These are phyloP conservation scores for Gnathonemus longibarbis DNA, from an alignment of 2,113 vertebrate genomes.

Conservation along the genomic window DNA sequence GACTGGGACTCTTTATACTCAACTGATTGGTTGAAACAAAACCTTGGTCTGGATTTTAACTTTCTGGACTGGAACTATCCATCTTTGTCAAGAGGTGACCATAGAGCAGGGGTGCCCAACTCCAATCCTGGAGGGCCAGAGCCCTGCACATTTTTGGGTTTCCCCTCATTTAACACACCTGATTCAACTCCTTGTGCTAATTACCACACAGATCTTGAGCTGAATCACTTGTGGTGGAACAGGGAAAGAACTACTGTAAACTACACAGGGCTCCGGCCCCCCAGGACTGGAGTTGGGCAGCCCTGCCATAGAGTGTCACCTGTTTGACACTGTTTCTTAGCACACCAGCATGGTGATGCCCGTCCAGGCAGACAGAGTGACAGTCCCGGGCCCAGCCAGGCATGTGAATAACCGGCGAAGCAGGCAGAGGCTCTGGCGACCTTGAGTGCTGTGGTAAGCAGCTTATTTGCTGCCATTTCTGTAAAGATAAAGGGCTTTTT, in stretches of 20 bases:
- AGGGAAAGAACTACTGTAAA: no score
- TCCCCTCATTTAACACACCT: no score
- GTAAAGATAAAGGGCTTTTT: slow-evolving; percentile 21
- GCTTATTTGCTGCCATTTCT: slow-evolving; percentile 18
- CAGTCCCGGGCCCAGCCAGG: background rate
- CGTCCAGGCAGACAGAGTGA: background rate
- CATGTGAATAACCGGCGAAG: background rate
- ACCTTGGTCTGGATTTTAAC: background rate
- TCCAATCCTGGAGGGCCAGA: no score
- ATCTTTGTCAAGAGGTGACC: no score
- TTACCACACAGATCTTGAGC: no score
- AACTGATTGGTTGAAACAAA: background rate
- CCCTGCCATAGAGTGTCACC: background rate
- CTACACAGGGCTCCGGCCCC: no score
- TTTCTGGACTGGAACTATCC: background rate
- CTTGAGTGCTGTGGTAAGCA: slow-evolving; percentile 17
- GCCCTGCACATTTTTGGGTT: no score
- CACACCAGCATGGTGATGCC: background rate
- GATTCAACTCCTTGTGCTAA: no score
- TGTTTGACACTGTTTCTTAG: background rate
- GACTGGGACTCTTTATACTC: background rate
- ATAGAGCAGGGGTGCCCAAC: background rate
- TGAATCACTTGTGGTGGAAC: no score
- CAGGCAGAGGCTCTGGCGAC: background rate
- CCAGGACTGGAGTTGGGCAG: no score